These are phyloP conservation scores for Drosophila chauvacae DNA, from an alignment of 1,140 invertebrate genomes.

Conservation along the genomic window DNA sequence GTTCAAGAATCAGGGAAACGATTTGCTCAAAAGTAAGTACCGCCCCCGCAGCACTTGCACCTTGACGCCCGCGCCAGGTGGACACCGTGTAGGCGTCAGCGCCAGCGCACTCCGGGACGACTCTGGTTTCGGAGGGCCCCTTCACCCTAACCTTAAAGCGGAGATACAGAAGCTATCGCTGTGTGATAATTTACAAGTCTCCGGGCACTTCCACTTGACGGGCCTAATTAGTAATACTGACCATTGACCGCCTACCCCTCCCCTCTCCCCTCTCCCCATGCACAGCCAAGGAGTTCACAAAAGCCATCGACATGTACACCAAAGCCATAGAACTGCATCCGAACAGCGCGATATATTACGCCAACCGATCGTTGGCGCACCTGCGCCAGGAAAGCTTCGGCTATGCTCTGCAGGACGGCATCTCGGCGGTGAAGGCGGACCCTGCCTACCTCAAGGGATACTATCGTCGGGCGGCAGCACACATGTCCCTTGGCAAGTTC, in stretches of 20 bases:
- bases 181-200: slow-evolving; percentile 58
- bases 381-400: slow-evolving; percentile 97
- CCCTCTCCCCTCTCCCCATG: neutral
- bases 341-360: slow-evolving; percentile 93
- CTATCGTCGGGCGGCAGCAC: slow-evolving; percentile 97
- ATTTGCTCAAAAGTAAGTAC: slow-evolving; percentile 92
- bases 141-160: slow-evolving; percentile 67
- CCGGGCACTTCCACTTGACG: slow-evolving; percentile 1
- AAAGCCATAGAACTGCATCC: slow-evolving; percentile 96
- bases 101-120: slow-evolving; percentile 3
- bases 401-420: slow-evolving; percentile 95
- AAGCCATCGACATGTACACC: slow-evolving; percentile 95
- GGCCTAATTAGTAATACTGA: slow-evolving; percentile 43
- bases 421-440: slow-evolving; percentile 95
- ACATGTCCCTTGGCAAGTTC: slow-evolving; percentile 99
- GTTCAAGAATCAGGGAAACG: slow-evolving; percentile 93
- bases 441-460: slow-evolving; percentile 96
- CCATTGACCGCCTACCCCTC: slow-evolving; percentile 10
- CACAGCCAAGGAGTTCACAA: slow-evolving; percentile 94
- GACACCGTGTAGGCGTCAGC: neutral
- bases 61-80: neutral
- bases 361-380: slow-evolving; percentile 98
- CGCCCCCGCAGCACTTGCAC: neutral
- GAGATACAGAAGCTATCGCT: slow-evolving; percentile 37
- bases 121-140: slow-evolving; percentile 26